Evolutionary conservation across 2,888 invertebrate species (phyloP), one percentile per base, ranked within the genome.

Genomic region (Tridacna crocea): DNA sequence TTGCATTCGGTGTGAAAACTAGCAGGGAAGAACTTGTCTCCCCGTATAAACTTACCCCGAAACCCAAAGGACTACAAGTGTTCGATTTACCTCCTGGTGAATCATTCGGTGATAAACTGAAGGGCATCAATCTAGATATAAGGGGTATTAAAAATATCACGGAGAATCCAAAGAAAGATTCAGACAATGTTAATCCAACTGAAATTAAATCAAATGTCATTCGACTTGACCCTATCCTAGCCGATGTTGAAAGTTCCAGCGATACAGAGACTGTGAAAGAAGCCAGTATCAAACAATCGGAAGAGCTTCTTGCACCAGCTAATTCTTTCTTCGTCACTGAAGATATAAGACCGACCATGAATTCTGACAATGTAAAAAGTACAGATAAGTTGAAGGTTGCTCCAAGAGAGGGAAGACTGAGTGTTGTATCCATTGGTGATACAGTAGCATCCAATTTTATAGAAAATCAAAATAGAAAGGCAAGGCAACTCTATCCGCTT

Each of bases 1-100:
- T 88, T 65, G 77, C 86, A 12, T 87, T 91, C 65, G 88, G 88
- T 55, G 83, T 91, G 13, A 85, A 75, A 17, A 70, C 61, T 15
- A 27, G 61, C 19, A 46, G 17, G 24, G 73, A 72, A 19, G 70
- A 75, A 47, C 58, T 51, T 61, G 76, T 79, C 27, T 80, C 83
- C 17, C 79, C 85, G 0, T 85, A 85, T 61, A 83, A 74, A 72
- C 61, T 85, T 15, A 77, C 85, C 27, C 80, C 80, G 19, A 80
- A 72, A 55, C 82, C 77, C 4, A 74, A 73, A 72, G 15, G 63
- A 19, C 70, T 61, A 13, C 74, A 60, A 13, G 61, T 60, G 22
- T n/a, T 60, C 1, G 60, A 60, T 61, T 10, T 51, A 17, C 24
- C 58, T 17, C 24, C 70, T 22, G 36, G 36, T 13, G 55, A 60